These are phyloP conservation scores for Aspidoscelis tigris DNA, from an alignment of 2,113 vertebrate genomes.

Conservation along the genomic window DNA sequence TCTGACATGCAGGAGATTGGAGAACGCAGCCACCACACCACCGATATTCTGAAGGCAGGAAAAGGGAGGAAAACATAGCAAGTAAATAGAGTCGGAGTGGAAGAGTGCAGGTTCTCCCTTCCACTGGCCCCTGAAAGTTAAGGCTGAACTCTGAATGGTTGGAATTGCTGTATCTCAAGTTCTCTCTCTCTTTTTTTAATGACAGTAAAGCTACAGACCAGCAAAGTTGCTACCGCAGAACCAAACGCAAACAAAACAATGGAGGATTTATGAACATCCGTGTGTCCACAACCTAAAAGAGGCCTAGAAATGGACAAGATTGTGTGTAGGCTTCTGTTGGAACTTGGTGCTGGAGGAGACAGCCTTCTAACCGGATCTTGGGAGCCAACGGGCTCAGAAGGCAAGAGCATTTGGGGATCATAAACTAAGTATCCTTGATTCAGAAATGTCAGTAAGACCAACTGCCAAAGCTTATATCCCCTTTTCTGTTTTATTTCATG, in stretches of 20 bases:
- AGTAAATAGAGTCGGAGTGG: too few relatives aligned
- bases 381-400: too few relatives aligned
- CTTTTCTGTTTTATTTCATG: too few relatives aligned
- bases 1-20: conserved; percentile 86
- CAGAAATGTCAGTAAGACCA: not conserved
- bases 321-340: too few relatives aligned
- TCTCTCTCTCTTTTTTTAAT: not conserved
- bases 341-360: too few relatives aligned
- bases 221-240: not conserved
- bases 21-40: conserved; percentile 87
- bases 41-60: conserved; percentile 83
- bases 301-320: too few relatives aligned
- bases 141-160: too few relatives aligned
- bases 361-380: not conserved
- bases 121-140: too few relatives aligned
- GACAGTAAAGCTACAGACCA: not conserved
- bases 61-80: conserved; percentile 21
- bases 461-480: not conserved
- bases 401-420: too few relatives aligned
- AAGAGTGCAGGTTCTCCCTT: too few relatives aligned
- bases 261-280: not conserved
- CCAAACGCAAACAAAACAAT: not conserved
- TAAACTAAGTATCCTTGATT: not conserved
- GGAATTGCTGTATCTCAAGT: too few relatives aligned
- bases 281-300: too few relatives aligned